These are phyloP conservation scores for Stichopus horrens DNA, from an alignment of 53 echinoderm and acorn worm genomes.

Conservation along the genomic window DNA sequence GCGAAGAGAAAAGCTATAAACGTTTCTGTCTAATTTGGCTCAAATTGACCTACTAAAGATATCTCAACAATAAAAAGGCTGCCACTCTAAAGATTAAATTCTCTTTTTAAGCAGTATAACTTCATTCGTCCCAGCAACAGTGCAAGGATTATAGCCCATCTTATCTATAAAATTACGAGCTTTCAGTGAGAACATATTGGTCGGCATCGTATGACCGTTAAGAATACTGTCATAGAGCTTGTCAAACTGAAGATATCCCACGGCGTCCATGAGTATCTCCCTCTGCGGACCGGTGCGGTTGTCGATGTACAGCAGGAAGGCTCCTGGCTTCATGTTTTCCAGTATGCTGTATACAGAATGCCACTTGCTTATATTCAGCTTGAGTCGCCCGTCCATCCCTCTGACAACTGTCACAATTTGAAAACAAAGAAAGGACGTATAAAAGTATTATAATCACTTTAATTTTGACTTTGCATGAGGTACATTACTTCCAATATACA, in stretches of 20 bases:
- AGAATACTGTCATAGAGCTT: conserved; percentile 1
- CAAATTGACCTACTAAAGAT: too few species aligned
- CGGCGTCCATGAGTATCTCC: conserved; percentile 27
- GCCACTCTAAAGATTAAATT: too few species aligned
- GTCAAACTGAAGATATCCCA: conserved; percentile 5
- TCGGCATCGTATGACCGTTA: neutral
- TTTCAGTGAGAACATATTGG: neutral
- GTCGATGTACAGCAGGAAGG: conserved; percentile 42
- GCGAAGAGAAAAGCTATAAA: too few species aligned
- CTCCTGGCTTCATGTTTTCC: conserved; percentile 19
- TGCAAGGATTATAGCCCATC: too few species aligned
- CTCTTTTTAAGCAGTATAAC: too few species aligned
- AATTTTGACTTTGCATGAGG: too few species aligned
- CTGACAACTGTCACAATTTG: neutral
- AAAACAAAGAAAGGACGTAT: neutral
- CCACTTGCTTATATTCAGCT: neutral
- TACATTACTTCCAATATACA: too few species aligned
- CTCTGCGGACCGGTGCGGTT: conserved; percentile 36
- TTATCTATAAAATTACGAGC: too few species aligned
- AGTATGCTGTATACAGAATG: conserved; percentile 41
- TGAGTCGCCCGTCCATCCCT: neutral
- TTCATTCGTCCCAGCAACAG: too few species aligned
- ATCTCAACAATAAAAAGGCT: too few species aligned
- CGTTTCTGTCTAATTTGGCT: too few species aligned
- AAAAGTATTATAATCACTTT: too few species aligned